phyloP scores from a whole-genome alignment of 1,140 invertebrate genomes.

The Plodia interpunctella region DNA sequence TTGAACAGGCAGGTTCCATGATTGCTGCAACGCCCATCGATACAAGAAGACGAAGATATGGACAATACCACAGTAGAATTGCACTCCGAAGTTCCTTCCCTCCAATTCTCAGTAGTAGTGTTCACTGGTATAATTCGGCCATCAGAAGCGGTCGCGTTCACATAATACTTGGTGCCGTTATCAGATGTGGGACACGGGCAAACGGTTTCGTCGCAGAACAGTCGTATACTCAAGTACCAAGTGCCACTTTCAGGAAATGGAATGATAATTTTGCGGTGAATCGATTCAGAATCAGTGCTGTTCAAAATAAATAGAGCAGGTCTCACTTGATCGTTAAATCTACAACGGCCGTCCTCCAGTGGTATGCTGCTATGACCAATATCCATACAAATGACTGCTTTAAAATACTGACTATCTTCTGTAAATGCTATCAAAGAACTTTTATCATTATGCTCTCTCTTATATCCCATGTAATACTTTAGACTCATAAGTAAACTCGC shows the following conservation, averaged over 20 bases:
- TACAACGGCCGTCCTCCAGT: slow-evolving; percentile 77
- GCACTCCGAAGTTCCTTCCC: slow-evolving; percentile 45
- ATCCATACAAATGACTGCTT: slow-evolving; percentile 79
- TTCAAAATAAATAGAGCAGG: slow-evolving; percentile 78
- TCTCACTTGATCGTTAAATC: slow-evolving; percentile 69
- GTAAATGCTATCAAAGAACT: slow-evolving; percentile 52
- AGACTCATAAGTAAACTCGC: slow-evolving; percentile 79
- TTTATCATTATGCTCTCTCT: slow-evolving; percentile 42
- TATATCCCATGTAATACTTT: slow-evolving; percentile 76
- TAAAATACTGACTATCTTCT: slow-evolving; percentile 62
- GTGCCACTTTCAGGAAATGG: slow-evolving; percentile 87
- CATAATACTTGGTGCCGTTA: slow-evolving; percentile 64
- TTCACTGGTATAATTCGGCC: slow-evolving; percentile 20
- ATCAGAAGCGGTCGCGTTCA: slow-evolving; percentile 32
- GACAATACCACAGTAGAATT: slow-evolving; percentile 76
- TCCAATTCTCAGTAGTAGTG: slow-evolving; percentile 20
- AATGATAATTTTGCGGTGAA: slow-evolving; percentile 80
- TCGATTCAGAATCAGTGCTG: slow-evolving; percentile 76
- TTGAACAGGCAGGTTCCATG: slow-evolving; percentile 84
- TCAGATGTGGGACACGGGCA: slow-evolving; percentile 65
- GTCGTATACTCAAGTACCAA: slow-evolving; percentile 84
- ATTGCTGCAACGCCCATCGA: slow-evolving; percentile 80
- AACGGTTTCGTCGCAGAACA: slow-evolving; percentile 78
- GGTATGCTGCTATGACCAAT: slow-evolving; percentile 76
- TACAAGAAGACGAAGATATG: slow-evolving; percentile 82